Conservation (phyloP, 2,797 vertebrate species). For the Monodelphis domestica region DNA sequence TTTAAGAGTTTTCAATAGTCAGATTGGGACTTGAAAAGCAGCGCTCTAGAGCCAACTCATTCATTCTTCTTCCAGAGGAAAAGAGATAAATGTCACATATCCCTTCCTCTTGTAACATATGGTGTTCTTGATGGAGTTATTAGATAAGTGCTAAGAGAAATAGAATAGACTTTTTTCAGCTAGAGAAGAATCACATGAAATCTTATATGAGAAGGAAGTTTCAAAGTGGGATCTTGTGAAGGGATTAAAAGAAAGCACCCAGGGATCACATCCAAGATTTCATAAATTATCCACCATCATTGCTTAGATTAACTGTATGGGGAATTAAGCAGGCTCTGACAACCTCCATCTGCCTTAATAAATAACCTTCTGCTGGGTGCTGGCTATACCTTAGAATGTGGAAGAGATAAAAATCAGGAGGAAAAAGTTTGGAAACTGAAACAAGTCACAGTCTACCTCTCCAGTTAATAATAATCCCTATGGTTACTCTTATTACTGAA, state of each 20-base stretch:
- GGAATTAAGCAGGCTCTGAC: background rate
- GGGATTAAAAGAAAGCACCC: background rate
- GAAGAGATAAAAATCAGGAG: background rate
- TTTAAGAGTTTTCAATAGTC: background rate
- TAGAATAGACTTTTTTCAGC: background rate
- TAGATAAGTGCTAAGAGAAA: background rate
- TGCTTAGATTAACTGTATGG: background rate
- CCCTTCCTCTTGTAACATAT: background rate
- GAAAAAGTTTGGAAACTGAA: background rate
- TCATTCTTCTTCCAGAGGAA: constrained; percentile 4
- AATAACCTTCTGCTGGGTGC: background rate
- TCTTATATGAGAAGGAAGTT: background rate
- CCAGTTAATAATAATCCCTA: background rate
- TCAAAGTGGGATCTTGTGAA: background rate
- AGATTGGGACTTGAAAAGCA: background rate
- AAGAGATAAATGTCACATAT: background rate
- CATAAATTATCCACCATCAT: background rate
- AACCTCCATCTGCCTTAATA: background rate
- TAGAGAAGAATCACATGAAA: background rate
- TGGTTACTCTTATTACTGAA: constrained; percentile 6
- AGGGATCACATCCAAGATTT: background rate
- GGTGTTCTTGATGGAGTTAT: background rate
- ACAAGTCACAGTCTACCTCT: background rate
- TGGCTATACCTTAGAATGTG: background rate
- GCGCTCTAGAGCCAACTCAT: background rate